Evolutionary conservation across 1,140 invertebrate species (phyloP).

Genomic region (Drosophila sproati): DNA sequence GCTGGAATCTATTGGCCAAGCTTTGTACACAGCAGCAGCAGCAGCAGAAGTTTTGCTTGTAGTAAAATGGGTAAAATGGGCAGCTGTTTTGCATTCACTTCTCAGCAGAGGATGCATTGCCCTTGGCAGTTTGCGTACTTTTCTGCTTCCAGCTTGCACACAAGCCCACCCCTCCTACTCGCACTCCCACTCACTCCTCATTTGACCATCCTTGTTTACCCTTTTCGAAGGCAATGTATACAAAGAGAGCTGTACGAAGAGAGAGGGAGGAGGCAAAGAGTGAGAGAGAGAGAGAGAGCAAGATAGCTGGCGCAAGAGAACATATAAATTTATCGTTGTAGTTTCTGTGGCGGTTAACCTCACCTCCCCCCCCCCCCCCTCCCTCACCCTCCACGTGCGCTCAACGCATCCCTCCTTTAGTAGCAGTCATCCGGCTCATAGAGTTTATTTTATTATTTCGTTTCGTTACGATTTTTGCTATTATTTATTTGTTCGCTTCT

Average conservation of each 20-base stretch:
- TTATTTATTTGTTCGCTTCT: constrained; percentile 77
- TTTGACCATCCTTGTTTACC: constrained; percentile 42
- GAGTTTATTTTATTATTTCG: constrained; percentile 78
- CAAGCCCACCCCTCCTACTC: neutral
- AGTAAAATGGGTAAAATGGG: constrained; percentile 11
- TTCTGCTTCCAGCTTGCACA: neutral
- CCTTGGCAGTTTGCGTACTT: constrained; percentile 42
- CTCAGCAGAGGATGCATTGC: constrained; percentile 27
- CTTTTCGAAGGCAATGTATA: constrained; percentile 12
- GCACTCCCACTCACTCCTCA: constrained; percentile 1
- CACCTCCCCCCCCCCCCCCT: constrained; percentile 39
- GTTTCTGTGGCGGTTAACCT: constrained; percentile 54
- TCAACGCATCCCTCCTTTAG: constrained; percentile 11
- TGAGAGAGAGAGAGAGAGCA: neutral
- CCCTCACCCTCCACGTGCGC: neutral
- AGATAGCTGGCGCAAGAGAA: constrained; percentile 26
- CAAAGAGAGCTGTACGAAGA: constrained; percentile 11
- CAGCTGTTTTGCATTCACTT: constrained; percentile 20
- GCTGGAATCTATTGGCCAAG: constrained; percentile 6
- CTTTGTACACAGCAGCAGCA: constrained; percentile 4
- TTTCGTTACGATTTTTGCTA: constrained; percentile 83
- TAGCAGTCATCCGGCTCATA: constrained; percentile 57
- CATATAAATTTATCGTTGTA: constrained; percentile 51
- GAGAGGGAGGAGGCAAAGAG: constrained; percentile 17
- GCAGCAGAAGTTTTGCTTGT: constrained; percentile 10